These are phyloP conservation scores for Desmodus rotundus DNA, from an alignment of 2,113 vertebrate species.

Conservation along the genomic window DNA sequence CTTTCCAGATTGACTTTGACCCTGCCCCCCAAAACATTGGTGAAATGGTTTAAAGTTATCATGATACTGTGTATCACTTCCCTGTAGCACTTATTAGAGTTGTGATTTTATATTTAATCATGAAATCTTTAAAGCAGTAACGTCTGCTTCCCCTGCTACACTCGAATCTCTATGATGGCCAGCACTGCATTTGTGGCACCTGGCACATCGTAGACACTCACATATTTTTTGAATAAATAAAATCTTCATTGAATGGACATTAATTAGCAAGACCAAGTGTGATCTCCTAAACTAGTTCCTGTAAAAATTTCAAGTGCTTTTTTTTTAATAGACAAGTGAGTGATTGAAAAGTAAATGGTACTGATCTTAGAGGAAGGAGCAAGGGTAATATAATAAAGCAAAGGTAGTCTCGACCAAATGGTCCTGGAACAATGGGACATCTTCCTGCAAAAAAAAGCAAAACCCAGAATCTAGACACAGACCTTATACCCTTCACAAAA, in stretches of 20 bases:
- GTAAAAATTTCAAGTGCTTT: slow-evolving; percentile 5
- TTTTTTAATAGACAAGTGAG: background rate
- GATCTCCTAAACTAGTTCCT: background rate
- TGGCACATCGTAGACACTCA: rapidly evolving
- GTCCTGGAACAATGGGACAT: background rate
- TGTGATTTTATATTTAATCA: background rate
- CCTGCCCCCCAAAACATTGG: background rate
- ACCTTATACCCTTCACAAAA: background rate
- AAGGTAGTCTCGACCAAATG: background rate
- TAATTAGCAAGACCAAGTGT: background rate
- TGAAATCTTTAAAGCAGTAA: background rate
- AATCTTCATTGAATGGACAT: background rate
- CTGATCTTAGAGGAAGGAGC: background rate
- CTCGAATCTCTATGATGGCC: background rate
- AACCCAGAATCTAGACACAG: background rate
- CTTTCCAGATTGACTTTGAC: background rate
- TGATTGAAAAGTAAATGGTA: background rate
- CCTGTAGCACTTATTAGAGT: background rate
- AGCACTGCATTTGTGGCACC: background rate
- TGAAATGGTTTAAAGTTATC: background rate
- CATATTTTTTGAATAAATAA: background rate
- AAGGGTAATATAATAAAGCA: background rate
- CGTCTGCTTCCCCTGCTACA: background rate
- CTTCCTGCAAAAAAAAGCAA: background rate
- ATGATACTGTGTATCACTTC: background rate